Base-by-base conservation (phyloP, 1,140 invertebrate genomes). In the Rhyacophila brunnea region DNA sequence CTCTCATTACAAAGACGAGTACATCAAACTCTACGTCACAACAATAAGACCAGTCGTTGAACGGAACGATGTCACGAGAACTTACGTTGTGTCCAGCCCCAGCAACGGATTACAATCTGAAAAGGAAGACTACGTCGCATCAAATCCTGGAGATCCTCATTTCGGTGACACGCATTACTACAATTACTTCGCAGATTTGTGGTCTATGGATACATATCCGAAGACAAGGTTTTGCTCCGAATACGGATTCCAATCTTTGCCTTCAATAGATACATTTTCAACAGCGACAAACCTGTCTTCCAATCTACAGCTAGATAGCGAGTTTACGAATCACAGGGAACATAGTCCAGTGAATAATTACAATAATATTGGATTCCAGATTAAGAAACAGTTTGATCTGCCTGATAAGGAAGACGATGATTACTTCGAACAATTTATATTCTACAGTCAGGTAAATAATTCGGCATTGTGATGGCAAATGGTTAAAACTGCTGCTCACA, bases 91-190 rank as follows among this genome's bases (percentile, higher is more conserved):
- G 0, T 98, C 96, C 0, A 98, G 95, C 77, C 97, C 97, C 1
- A 90, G 90, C 0, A 98, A 99, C 78, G 96, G 95, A 4, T 64
- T 83, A 0, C 79, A 89, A 69, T 88, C 88, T 0, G 86, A 88
- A 64, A 68, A 80, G 64, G 87, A 93, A 71, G 88, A 88, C 7
- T 93, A 88, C 68, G 81, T 92, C 43, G 83, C 91, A 0, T 50
- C 74, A 10, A 83, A 94, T 75, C 96, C 97, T 0, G 85, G 88
- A 49, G 87, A 87, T 58, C 75, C 80, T 28, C 69, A 85, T 20
- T 97, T 90, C 75, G 97, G 97, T 49, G 97, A 99, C 75, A 85
- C 93, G 44, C 96, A 99, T 70, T 95, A 89, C 69, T 99, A 99
- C 70, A 91, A 94, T 67, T 96, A 98, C 70, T 14, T 86, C 0